Base-by-base conservation (phyloP, 2,888 invertebrate genomes). In the Agonopterix subpropinquella region DNA sequence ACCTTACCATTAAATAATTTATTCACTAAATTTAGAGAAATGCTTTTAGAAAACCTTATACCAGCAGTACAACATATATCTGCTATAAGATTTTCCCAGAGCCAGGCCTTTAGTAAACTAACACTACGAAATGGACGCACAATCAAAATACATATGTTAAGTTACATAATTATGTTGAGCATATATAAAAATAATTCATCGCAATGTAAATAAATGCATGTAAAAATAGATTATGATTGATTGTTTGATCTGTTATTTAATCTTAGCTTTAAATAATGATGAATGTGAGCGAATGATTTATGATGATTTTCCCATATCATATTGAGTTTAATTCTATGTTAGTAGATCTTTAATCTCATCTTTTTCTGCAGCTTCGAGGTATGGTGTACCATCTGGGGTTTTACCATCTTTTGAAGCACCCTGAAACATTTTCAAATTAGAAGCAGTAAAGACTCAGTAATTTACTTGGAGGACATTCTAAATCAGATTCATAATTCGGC, bases 311-410 rank as follows among this genome's bases (percentile, higher is more conserved):
- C 7, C 15, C 9, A 44, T 44, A n/a, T 35, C 8, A 42, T 18
- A 18, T 56, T 57, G 52, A 57, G 55, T 56, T 28, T 56, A 43
- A 49, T 65, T 67, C 60, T 88, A 85, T 85, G 83, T 80, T 54
- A 88, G 73, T 47, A 98, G 90, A 68, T 92, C 92, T 83, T 95
- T 95, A 67, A 98, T 97, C 85, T 97, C 97, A 58, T 94, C 94
- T 73, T 94, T 96, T 77, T 98, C 97, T 36, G 98, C 97, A 51
- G 95, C 95, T 68, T 97, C 96, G 53, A 95, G 73, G 80, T 97
- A 98, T 60, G 92, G 92, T 55, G 91, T 92, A 9, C 98, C 98
- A 80, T 97, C 96, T 48, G 98, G 98, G 47, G 97, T 94, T 62
- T 91, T 90, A 5, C 96, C 97, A 70, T 90, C 90, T 84, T 93